A percentile compares a stretch with the other conserved stretches of the same genome.
phyloP scores from a whole-genome alignment of 2,888 invertebrate species.

The Chelonus formosanus region DNA sequence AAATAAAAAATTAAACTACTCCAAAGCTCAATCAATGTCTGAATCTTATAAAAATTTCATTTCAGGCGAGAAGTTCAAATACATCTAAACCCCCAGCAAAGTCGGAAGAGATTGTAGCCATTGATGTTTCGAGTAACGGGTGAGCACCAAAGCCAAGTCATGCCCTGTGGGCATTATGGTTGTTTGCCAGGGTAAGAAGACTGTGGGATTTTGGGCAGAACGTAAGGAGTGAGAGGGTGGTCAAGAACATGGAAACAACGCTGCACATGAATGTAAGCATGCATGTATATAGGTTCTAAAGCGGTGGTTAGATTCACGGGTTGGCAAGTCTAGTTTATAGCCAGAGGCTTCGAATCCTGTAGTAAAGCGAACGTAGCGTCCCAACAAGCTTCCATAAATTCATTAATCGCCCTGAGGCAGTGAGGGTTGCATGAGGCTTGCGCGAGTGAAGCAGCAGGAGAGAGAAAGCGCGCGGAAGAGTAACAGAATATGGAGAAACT shows the following conservation, averaged over 20 bases:
- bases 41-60: too few relatives aligned
- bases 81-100: too few relatives aligned
- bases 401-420: constrained; percentile 56
- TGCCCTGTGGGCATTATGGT: constrained; percentile 6
- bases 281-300: constrained; percentile 41
- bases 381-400: constrained; percentile 57
- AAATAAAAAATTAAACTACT: too few relatives aligned
- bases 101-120: too few relatives aligned
- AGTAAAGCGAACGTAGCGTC: constrained; percentile 52
- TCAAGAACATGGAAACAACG: constrained; percentile 23
- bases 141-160: constrained; percentile 12
- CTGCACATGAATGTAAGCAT: constrained; percentile 33
- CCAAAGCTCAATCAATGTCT: too few relatives aligned
- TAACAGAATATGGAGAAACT: constrained; percentile 3
- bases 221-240: constrained; percentile 3
- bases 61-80: too few relatives aligned
- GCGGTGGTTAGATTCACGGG: constrained; percentile 53
- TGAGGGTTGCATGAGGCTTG: constrained; percentile 40
- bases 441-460: constrained; percentile 10
- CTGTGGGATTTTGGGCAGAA: not conserved
- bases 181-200: too few relatives aligned
- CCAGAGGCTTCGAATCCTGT: constrained; percentile 53
- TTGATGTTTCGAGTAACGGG: too few relatives aligned
- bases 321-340: constrained; percentile 56
- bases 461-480: constrained; percentile 30